Percentiles rank a stretch among this genome's conserved stretches.
These are phyloP conservation scores for Idaea dimidiata DNA, from an alignment of 2,888 invertebrate species.

Conservation along the genomic window DNA sequence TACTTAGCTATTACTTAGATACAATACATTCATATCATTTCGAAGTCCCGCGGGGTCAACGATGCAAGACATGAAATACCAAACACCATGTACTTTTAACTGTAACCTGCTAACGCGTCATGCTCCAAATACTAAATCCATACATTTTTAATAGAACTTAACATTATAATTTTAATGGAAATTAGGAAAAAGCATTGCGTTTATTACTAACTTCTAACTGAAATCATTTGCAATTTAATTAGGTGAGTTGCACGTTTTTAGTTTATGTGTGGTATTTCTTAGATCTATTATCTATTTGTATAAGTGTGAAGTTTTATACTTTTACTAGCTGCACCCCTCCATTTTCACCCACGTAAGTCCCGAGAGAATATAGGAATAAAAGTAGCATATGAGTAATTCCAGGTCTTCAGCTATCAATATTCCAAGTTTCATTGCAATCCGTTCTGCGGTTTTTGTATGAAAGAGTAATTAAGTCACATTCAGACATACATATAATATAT, in stretches of 20 bases:
- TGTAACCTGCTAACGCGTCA: slow-evolving; percentile 3
- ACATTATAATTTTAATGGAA: slow-evolving; percentile 9
- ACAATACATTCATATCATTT: slow-evolving; percentile 1
- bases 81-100: neutral
- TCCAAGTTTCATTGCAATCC: no score
- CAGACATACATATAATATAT: no score
- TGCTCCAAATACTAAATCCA: neutral
- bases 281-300: neutral
- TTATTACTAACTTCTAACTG: neutral
- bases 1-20: neutral
- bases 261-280: neutral
- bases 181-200: slow-evolving; percentile 4
- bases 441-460: no score
- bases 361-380: no score
- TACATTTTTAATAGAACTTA: neutral
- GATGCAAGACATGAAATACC: slow-evolving; percentile 2
- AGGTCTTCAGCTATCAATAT: no score
- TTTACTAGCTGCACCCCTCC: no score
- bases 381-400: no score
- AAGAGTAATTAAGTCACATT: no score
- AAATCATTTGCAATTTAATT: neutral
- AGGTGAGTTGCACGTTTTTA: neutral
- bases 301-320: no score
- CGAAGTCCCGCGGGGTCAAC: neutral
- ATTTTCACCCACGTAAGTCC: no score